Percentiles rank a stretch among this genome's conserved stretches.
Evolutionary conservation across 2,797 vertebrate species (phyloP).

Genomic region (Onychomys arenicola): DNA sequence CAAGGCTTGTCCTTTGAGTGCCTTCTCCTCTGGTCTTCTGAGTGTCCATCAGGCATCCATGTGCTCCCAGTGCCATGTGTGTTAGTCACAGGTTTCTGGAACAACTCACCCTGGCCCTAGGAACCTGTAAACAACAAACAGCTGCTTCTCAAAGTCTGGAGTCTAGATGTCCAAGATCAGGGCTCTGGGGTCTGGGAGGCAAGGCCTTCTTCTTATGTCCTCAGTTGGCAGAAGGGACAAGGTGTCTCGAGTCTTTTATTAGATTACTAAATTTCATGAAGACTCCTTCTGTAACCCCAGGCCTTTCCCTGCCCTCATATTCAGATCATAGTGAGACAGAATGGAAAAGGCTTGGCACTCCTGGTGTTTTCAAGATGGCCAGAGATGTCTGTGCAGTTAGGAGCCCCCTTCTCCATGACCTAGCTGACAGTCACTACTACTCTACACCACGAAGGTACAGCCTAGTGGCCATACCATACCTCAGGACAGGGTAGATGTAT

Average conservation of each 20-base stretch:
- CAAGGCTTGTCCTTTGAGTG: not conserved
- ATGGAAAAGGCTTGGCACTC: not conserved
- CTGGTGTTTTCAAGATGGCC: not conserved
- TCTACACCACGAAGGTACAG: too few relatives aligned
- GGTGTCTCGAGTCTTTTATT: not conserved
- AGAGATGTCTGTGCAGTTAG: not conserved
- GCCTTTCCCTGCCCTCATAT: not conserved
- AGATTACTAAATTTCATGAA: not conserved
- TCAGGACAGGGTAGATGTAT: not conserved
- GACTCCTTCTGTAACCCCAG: not conserved
- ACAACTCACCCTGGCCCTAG: rapidly evolving
- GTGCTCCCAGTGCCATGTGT: too few relatives aligned
- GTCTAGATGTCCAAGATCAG: not conserved
- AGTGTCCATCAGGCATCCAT: not conserved
- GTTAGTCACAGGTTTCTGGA: not conserved
- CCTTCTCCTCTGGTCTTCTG: not conserved
- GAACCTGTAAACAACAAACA: too few relatives aligned
- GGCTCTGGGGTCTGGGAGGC: not conserved
- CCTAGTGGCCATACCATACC: not conserved
- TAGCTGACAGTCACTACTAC: not conserved
- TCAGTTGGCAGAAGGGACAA: not conserved
- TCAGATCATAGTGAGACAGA: not conserved
- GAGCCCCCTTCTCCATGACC: not conserved
- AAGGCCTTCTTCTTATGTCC: not conserved
- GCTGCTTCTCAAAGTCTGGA: not conserved